Conservation (phyloP, 2,113 vertebrate genomes). For the Phalacrocorax brasilianus region DNA sequence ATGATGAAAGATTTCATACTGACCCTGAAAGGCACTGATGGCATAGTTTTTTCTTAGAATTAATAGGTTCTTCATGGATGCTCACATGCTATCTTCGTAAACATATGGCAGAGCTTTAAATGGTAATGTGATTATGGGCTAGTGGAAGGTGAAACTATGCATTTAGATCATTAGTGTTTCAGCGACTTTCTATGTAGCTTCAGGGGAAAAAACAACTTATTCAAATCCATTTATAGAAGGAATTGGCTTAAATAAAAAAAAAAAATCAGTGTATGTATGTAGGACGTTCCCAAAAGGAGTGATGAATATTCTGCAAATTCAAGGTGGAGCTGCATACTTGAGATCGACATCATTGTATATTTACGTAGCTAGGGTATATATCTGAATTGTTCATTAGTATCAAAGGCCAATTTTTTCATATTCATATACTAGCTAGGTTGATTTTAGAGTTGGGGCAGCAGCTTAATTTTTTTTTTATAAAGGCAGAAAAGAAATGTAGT, state of each 20-base stretch:
- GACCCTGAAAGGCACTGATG: not conserved
- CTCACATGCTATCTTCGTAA: not conserved
- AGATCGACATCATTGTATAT: not conserved
- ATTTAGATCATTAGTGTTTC: constrained; percentile 6
- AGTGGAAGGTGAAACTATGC: constrained; percentile 27
- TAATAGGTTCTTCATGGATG: not conserved
- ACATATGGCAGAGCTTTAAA: constrained; percentile 30
- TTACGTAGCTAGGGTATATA: not conserved
- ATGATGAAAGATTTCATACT: not conserved
- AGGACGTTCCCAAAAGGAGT: not conserved
- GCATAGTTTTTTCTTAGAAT: constrained; percentile 26
- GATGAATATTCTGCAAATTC: not conserved
- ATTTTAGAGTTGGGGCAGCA: not conserved
- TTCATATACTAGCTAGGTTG: not conserved
- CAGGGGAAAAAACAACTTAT: not conserved
- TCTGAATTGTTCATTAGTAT: not conserved
- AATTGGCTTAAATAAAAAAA: not conserved
- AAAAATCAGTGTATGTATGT: not conserved
- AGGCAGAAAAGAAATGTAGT: not conserved
- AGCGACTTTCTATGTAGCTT: not conserved
- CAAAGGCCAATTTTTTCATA: not conserved
- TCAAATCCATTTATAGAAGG: not conserved
- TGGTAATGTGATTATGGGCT: constrained; percentile 19
- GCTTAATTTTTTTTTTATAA: not conserved
- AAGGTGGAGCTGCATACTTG: not conserved